phyloP scores from a whole-genome alignment of 1,140 invertebrate species.

The Nylanderia fulva region DNA sequence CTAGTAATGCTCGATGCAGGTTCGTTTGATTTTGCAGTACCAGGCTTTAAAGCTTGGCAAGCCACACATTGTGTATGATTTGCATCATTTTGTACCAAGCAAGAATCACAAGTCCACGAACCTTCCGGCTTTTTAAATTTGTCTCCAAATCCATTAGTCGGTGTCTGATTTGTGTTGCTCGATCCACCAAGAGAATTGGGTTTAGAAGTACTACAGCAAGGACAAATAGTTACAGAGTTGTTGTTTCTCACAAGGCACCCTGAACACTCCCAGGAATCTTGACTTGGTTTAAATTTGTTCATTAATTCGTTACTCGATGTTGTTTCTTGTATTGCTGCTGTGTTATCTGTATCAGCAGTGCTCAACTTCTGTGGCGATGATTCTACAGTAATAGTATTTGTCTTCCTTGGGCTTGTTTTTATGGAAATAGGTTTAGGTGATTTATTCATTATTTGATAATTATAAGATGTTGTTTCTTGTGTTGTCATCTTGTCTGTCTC shows the following conservation, averaged over 20 bases:
- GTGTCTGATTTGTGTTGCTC: slow-evolving; percentile 8
- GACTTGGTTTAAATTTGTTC: slow-evolving; percentile 79
- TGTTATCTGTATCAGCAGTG: neutral
- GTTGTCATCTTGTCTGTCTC: neutral
- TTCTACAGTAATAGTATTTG: neutral
- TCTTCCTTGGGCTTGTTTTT: slow-evolving; percentile 37
- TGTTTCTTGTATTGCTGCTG: neutral
- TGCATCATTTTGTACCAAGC: slow-evolving; percentile 87
- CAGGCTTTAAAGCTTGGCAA: slow-evolving; percentile 85
- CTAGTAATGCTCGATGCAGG: slow-evolving; percentile 64
- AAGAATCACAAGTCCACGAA: slow-evolving; percentile 88
- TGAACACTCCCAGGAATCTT: slow-evolving; percentile 87
- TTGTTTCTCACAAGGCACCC: slow-evolving; percentile 88
- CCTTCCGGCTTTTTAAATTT: slow-evolving; percentile 84
- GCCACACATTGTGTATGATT: slow-evolving; percentile 87
- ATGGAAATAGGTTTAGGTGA: slow-evolving; percentile 77
- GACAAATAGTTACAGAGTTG: slow-evolving; percentile 86
- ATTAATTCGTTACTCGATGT: slow-evolving; percentile 57
- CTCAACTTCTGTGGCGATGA: neutral
- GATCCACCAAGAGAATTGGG: slow-evolving; percentile 79
- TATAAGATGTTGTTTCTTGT: slow-evolving; percentile 46
- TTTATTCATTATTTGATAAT: slow-evolving; percentile 59
- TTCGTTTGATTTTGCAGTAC: slow-evolving; percentile 65
- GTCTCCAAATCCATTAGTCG: slow-evolving; percentile 81
- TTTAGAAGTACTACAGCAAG: slow-evolving; percentile 90